Evolutionary conservation across 2,113 vertebrate species (phyloP).

Genomic region (Paramormyrops kingsleyae): DNA sequence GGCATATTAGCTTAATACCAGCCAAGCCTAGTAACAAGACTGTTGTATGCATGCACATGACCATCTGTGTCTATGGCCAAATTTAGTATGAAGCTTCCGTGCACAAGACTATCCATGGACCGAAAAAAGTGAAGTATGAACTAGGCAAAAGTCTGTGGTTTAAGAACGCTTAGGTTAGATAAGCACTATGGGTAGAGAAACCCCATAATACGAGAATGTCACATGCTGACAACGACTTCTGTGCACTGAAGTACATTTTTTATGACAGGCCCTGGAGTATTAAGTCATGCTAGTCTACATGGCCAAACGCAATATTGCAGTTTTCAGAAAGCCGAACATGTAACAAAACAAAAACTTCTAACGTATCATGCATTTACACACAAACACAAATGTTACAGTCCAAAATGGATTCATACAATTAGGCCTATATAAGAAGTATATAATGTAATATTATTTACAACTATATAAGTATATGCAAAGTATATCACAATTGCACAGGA

Average conservation of each 20-base stretch:
- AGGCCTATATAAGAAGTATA: background rate
- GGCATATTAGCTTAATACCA: background rate
- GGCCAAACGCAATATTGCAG: background rate
- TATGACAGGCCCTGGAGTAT: background rate
- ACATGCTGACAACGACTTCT: background rate
- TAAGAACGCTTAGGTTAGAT: background rate
- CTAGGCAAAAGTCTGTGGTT: background rate
- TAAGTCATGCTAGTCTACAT: background rate
- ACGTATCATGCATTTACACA: background rate
- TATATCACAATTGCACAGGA: background rate
- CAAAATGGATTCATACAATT: background rate
- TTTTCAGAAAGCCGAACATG: background rate
- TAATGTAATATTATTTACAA: background rate
- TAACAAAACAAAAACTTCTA: background rate
- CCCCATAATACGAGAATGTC: background rate
- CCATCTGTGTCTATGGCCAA: background rate
- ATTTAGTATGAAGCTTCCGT: background rate
- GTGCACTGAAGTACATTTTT: background rate
- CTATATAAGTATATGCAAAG: background rate
- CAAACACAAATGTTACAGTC: background rate
- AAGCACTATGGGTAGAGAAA: background rate
- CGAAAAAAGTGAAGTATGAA: background rate
- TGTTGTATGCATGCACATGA: background rate
- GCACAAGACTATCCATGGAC: background rate
- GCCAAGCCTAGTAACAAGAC: background rate